Evolutionary conservation across 37 sponge, comb jelly and placozoan species (phyloP), one percentile per base, ranked within the genome.

Genomic region (Cliona cf. orientalis): DNA sequence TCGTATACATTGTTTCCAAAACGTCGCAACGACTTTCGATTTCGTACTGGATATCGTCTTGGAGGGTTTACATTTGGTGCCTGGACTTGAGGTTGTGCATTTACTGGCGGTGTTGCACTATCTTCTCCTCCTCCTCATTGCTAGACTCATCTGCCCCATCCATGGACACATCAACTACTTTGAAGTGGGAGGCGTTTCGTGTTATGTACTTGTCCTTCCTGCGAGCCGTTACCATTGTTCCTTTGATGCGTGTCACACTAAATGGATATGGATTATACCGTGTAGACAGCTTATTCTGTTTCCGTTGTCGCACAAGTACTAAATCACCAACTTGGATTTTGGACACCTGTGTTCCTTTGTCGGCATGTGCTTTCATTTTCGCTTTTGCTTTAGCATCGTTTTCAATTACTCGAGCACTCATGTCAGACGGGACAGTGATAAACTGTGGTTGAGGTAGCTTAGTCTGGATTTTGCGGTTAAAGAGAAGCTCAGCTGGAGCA

Each of bases 251-350:
- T 39, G 17, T 33, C 14, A 78, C 79, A 19, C 40, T 42, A 43
- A 43, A 78, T 11, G 79, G 66, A 21, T 17, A 5, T 4, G 82
- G 82, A 71, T 81, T 45, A 81, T 37, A 81, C 14, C 35, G 11
- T 5, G 82, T 81, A 11, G 64, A 29, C 41, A 81, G 34, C 46
- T 81, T 81, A 74, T 71, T 39, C n/a, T n/a, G n/a, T 1, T 70
- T 81, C 44, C 7, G 38, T 26, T 71, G 82, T 12, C 65, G 62
- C 4, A 53, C 58, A 5, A 81, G 64, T 2, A 81, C 72, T 5
- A 42, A 11, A 46, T 81, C 82, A 57, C 72, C 82, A 56, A 81
- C 57, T 56, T 49, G 14, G 11, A 71, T 72, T 1, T 71, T 29
- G 17, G 73, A 71, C 22, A 2, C 29, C 71, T 32, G 17, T 6